Evolutionary conservation across 2,113 vertebrate species (phyloP).

Genomic region (Oncorhynchus masou): DNA sequence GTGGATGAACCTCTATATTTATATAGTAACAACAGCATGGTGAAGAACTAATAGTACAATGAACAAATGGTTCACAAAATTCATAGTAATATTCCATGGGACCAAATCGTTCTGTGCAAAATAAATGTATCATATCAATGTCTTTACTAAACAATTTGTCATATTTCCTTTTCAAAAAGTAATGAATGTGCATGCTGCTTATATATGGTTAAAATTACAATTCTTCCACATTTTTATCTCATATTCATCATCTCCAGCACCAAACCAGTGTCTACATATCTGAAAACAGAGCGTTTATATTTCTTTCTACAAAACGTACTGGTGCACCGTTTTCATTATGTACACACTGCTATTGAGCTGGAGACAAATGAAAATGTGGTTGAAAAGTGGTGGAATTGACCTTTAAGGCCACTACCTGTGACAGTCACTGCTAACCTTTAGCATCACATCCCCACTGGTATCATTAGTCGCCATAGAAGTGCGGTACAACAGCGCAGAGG

Average conservation of each 20-base stretch:
- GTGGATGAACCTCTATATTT: not conserved
- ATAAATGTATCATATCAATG: not conserved
- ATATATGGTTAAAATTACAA: too few species aligned
- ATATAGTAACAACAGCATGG: not conserved
- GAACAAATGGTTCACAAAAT: not conserved
- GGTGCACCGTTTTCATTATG: too few species aligned
- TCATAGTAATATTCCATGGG: not conserved
- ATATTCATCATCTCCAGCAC: too few species aligned
- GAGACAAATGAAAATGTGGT: too few species aligned
- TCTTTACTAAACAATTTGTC: not conserved
- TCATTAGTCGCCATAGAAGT: constrained; percentile 45
- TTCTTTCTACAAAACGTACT: too few species aligned
- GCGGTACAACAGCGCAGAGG: constrained; percentile 40
- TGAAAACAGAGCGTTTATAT: too few species aligned
- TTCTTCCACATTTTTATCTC: too few species aligned
- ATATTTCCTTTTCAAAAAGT: not conserved
- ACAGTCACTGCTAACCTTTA: constrained; percentile 7
- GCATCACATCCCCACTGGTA: constrained; percentile 26
- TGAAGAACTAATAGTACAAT: not conserved
- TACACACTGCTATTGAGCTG: too few species aligned
- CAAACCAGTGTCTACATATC: too few species aligned
- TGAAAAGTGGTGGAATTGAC: too few species aligned
- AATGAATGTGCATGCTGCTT: not conserved
- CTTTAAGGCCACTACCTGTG: not conserved
- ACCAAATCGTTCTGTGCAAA: not conserved